Conservation (phyloP, 2,113 vertebrate species). For the Neodontobutis hainanensis region DNA sequence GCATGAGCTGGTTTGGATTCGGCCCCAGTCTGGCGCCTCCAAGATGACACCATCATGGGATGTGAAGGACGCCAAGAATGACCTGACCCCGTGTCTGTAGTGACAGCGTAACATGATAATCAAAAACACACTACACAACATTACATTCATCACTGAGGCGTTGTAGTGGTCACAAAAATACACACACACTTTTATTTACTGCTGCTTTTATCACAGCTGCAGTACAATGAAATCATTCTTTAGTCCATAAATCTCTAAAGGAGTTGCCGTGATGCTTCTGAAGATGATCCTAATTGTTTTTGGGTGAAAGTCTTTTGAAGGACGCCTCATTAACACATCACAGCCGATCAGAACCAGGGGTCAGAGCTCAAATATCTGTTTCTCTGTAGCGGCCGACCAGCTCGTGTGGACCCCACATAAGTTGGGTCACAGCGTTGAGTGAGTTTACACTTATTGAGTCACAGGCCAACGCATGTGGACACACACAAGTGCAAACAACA, state of each 20-base stretch:
- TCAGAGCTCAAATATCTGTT: conserved; percentile 37
- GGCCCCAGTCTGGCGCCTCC: conserved; percentile 42
- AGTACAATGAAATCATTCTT: neutral
- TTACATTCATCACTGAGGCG: conserved; percentile 25
- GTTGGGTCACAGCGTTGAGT: conserved; percentile 37
- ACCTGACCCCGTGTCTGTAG: conserved; percentile 48
- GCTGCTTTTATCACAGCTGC: neutral
- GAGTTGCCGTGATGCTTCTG: too few species aligned
- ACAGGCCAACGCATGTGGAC: conserved; percentile 2
- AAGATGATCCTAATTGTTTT: conserved; percentile 17
- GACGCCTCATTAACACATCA: conserved; percentile 43
- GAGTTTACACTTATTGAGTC: conserved; percentile 23
- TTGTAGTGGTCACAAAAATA: neutral
- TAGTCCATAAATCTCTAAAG: neutral
- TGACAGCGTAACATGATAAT: conserved; percentile 69
- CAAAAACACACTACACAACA: conserved; percentile 47
- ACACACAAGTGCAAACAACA: conserved; percentile 6
- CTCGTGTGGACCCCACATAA: conserved; percentile 5
- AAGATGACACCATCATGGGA: conserved; percentile 29
- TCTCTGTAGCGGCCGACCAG: conserved; percentile 34
- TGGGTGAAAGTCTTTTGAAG: conserved; percentile 8
- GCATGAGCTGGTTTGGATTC: conserved; percentile 6
- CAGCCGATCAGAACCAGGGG: conserved; percentile 4
- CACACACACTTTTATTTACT: neutral
- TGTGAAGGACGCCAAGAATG: conserved; percentile 55